Conservation (phyloP, 2,888 invertebrate species). For the Thereva nobilitata region DNA sequence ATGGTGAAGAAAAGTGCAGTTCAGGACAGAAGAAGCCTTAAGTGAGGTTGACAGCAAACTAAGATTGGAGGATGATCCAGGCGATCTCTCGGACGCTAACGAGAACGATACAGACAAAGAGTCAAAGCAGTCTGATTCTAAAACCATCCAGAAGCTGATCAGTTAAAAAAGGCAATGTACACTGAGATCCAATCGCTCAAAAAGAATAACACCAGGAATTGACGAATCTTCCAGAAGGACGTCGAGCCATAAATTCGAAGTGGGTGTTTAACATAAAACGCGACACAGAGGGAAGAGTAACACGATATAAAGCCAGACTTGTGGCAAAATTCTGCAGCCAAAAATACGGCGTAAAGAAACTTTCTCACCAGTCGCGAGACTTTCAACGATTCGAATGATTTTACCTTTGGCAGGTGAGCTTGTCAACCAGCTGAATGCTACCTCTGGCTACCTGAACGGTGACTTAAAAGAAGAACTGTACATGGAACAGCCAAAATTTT, state of each 20-base stretch:
- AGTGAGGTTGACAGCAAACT: not conserved
- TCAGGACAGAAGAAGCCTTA: no score
- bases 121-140: no score
- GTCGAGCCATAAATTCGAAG: no score
- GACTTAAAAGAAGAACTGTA: slow-evolving; percentile 41
- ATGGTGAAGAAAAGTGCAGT: no score
- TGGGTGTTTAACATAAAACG: no score
- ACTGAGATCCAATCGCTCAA: slow-evolving; percentile 21
- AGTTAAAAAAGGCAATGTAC: slow-evolving; percentile 1
- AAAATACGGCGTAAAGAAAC: slow-evolving; percentile 37
- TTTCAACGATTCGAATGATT: slow-evolving; percentile 42
- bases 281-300: no score
- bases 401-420: slow-evolving; percentile 43
- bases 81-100: no score
- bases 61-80: not conserved
- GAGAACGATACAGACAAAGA: no score
- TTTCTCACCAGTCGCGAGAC: slow-evolving; percentile 40
- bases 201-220: slow-evolving; percentile 33
- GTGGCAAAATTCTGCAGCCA: slow-evolving; percentile 40
- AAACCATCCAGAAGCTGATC: not conserved
- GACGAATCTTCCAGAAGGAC: slow-evolving; percentile 30
- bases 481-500: slow-evolving; percentile 42
- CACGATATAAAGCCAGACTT: no score
- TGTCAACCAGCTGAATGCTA: no score
- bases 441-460: no score